Base-by-base conservation (phyloP, 2,113 vertebrate genomes). In the Ciconia maguari region DNA sequence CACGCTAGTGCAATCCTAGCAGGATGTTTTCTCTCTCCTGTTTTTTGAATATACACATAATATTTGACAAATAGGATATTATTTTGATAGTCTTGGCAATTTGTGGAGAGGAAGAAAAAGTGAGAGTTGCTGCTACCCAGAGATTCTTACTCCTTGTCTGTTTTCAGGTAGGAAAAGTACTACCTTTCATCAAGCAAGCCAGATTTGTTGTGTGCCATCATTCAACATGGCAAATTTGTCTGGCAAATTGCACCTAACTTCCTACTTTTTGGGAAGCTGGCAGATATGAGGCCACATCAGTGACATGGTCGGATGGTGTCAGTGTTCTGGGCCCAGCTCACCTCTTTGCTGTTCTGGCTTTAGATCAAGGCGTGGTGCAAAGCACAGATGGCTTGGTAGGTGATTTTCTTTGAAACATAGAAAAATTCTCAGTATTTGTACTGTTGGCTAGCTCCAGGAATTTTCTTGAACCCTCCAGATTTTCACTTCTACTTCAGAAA, bases 301-400 rank as follows among this genome's bases (percentile, higher is more conserved):
- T 93, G 94, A 51, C 66, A 16, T 30, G 41, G 16, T 49, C 78
- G 68, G 69, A 57, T 95, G 70, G 91, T 83, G 81, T 82, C 62
- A 76, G 25, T 76, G 46, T 90, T 68, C 55, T 71, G 61, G 61
- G 55, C 71, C 69, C 69, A 64, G 29, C 48, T 95, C 57, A 89
- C 77, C 76, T 74, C n/a, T 74, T 83, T 66, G 83, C 55, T 91
- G 10, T 84, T 70, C 84, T 91, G 91, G 89, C 77, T 1, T 51
- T 57, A 54, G 38, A 82, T 62, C 78, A 87, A 95, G 58, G 30
- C 0, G 0, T 65, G 70, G 62, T 79, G 58, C 61, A 57, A 18
- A 49, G 93, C 70, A 89, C 74, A 96, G 89, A 85, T 95, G 96
- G 66, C 62, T 83, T 54, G 30, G 46, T 82, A 49, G 48, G 61